Evolutionary conservation across 2,888 invertebrate species (phyloP).

Genomic region (Eilema griseolum): DNA sequence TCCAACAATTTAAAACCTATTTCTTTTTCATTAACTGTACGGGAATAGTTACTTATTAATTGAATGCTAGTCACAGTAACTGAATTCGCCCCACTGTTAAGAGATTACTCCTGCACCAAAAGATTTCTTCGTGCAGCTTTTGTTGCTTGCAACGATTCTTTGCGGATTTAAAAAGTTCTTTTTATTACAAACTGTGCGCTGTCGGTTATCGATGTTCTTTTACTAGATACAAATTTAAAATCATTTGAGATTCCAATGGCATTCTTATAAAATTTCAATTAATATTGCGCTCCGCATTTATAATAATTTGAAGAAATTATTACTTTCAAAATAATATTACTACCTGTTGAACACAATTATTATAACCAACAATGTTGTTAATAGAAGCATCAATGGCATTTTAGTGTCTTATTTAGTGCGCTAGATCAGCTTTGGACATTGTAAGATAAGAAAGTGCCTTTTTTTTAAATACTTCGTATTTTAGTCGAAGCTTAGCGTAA

Average conservation of each 20-base stretch:
- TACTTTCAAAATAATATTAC: too few species aligned
- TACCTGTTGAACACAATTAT: too few species aligned
- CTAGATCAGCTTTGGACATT: too few species aligned
- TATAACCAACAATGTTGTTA: too few species aligned
- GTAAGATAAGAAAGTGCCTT: too few species aligned
- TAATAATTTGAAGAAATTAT: too few species aligned
- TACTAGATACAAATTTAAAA: conserved; percentile 47
- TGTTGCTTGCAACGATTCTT: conserved; percentile 70
- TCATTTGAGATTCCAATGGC: conserved; percentile 31
- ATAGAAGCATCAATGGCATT: too few species aligned
- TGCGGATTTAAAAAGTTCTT: conserved; percentile 61
- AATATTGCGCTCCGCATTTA: conserved; percentile 22
- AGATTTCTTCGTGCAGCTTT: conserved; percentile 66
- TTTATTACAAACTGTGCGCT: conserved; percentile 53
- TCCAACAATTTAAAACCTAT: too few species aligned
- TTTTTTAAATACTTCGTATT: too few species aligned
- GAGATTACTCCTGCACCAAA: conserved; percentile 63
- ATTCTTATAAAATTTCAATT: conserved; percentile 45
- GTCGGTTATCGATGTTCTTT: conserved; percentile 53
- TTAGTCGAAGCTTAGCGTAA: too few species aligned
- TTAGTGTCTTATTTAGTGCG: too few species aligned
- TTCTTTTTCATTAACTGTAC: too few species aligned
- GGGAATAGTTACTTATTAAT: conserved; percentile 46
- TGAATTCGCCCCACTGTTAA: conserved; percentile 62
- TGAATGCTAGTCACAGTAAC: conserved; percentile 50